Percentiles rank a stretch among this genome's conserved stretches.
phyloP scores from a whole-genome alignment of 2,797 vertebrate genomes.

The Myiotriccus ornatus region DNA sequence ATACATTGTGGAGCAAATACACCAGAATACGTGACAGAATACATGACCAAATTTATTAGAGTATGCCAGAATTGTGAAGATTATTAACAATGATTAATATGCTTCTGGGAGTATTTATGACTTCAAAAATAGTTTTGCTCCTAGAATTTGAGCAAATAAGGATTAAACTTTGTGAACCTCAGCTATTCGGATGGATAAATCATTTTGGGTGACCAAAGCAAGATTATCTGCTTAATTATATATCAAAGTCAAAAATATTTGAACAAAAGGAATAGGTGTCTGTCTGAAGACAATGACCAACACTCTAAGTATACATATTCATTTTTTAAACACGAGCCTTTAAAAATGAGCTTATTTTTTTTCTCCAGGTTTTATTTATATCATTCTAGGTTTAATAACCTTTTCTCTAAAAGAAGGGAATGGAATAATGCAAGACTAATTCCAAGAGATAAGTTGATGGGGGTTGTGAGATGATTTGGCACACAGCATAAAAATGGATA shows the following conservation, averaged over 20 bases:
- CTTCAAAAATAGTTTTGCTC: background rate
- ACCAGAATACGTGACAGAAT: background rate
- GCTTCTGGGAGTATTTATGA: background rate
- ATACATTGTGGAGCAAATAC: background rate
- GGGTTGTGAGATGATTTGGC: background rate
- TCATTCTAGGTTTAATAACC: background rate
- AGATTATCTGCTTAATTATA: background rate
- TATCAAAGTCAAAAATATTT: background rate
- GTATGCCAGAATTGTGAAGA: background rate
- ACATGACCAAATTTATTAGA: background rate
- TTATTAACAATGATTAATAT: background rate
- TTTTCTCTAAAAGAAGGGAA: background rate
- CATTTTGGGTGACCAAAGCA: background rate
- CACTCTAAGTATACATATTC: background rate
- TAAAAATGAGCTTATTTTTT: background rate
- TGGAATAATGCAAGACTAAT: background rate
- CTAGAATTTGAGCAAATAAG: background rate
- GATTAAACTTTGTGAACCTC: background rate
- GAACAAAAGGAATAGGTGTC: background rate
- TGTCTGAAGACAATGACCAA: background rate
- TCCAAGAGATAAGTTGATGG: background rate
- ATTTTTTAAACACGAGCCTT: background rate
- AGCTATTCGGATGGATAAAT: background rate
- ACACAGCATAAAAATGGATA: background rate
- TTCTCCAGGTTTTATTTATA: background rate